A percentile compares a stretch with the other conserved stretches of the same genome.
Conservation (phyloP, 2,888 invertebrate genomes). For the Dugesia japonica region DNA sequence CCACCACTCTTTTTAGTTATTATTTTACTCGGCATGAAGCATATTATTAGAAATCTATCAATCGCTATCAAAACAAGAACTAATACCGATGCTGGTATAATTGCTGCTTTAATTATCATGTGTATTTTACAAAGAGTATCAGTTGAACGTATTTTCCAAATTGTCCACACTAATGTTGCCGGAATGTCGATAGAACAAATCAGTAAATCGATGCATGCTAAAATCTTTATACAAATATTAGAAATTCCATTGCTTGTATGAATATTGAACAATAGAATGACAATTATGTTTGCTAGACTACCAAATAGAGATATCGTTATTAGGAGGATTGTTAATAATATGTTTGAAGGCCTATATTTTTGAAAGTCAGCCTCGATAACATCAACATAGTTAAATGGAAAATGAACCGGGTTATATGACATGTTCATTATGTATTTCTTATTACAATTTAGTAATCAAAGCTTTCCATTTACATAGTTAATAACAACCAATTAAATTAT, state of each 20-base stretch:
- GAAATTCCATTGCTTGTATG: constrained; percentile 36
- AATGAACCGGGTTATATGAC: neutral
- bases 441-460: neutral
- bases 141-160: constrained; percentile 37
- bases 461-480: neutral
- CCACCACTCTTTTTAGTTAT: neutral
- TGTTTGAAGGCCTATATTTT: neutral
- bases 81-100: constrained; percentile 39
- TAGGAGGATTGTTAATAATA: neutral
- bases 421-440: neutral
- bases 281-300: neutral
- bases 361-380: neutral
- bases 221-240: constrained; percentile 38
- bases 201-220: constrained; percentile 39
- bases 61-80: constrained; percentile 40
- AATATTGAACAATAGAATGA: neutral
- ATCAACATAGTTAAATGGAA: neutral
- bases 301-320: neutral
- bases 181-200: constrained; percentile 40
- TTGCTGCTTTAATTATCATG: constrained; percentile 38
- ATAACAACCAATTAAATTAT: neutral
- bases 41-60: constrained; percentile 40
- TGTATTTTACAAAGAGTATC: constrained; percentile 39
- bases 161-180: constrained; percentile 37
- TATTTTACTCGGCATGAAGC: constrained; percentile 36